These are phyloP conservation scores for Poeciliopsis occidentalis DNA, from an alignment of 2,113 vertebrate species.

Conservation along the genomic window DNA sequence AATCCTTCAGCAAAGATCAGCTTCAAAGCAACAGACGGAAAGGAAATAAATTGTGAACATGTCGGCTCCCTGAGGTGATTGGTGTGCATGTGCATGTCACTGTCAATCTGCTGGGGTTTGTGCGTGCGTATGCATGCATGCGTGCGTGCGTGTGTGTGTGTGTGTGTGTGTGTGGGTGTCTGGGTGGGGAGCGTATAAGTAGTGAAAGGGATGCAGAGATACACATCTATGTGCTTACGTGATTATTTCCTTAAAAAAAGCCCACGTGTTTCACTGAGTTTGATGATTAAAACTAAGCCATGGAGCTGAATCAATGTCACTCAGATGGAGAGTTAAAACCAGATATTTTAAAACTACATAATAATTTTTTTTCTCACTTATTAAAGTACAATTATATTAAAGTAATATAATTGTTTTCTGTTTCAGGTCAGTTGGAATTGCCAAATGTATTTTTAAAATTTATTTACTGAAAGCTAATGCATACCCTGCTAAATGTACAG, in stretches of 20 bases:
- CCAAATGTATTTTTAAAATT: too few species aligned
- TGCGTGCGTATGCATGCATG: background rate
- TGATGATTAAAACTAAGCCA: background rate
- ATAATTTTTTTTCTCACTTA: too few species aligned
- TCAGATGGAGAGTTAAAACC: background rate
- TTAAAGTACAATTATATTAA: too few species aligned
- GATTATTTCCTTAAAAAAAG: background rate
- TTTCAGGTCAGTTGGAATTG: too few species aligned
- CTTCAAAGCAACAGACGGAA: constrained; percentile 36
- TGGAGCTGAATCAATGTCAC: background rate
- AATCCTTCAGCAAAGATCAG: constrained; percentile 71
- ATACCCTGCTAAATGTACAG: too few species aligned
- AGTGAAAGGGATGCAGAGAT: background rate
- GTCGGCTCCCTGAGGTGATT: constrained; percentile 50
- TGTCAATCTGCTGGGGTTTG: constrained; percentile 1
- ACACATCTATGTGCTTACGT: background rate
- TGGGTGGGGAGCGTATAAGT: background rate
- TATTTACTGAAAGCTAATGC: too few species aligned
- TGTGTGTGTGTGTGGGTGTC: constrained; percentile 2
- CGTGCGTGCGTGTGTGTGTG: background rate
- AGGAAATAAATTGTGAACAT: constrained; percentile 56
- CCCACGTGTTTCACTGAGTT: background rate
- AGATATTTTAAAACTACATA: background rate
- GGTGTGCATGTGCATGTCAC: constrained; percentile 27
- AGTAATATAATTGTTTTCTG: background rate